Percentiles rank a stretch among this genome's conserved stretches.
Conservation (phyloP, 2,113 vertebrate genomes). For the Hypocryptadius cinnamomeus region DNA sequence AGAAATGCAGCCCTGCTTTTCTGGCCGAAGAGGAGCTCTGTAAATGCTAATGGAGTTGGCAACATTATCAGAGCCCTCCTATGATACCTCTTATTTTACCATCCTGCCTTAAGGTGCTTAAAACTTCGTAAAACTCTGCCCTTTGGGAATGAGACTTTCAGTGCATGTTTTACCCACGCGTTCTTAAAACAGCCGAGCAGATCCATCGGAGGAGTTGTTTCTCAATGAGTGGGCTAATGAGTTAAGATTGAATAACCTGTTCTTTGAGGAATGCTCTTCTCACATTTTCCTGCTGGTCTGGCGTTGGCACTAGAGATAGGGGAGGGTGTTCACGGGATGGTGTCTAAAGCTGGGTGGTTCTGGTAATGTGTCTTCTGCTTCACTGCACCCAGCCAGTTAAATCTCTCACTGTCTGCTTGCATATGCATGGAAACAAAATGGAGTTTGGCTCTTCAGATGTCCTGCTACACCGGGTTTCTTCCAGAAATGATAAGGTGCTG, state of each 20-base stretch:
- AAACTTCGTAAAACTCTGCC: background rate
- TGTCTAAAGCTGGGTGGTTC: background rate
- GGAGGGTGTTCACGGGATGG: background rate
- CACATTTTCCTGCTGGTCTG: background rate
- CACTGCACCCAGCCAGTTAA: background rate
- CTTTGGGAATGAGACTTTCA: background rate
- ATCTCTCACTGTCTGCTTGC: background rate
- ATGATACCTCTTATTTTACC: background rate
- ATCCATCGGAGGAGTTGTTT: background rate
- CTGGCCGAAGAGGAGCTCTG: background rate
- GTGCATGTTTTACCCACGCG: rapidly evolving
- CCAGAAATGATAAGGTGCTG: background rate
- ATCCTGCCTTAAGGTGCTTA: background rate
- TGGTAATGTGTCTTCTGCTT: background rate
- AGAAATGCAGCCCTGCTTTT: background rate
- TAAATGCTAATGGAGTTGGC: background rate
- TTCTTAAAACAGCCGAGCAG: background rate
- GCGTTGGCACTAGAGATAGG: background rate
- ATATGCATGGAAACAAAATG: background rate
- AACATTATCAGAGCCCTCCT: background rate
- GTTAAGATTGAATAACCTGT: background rate
- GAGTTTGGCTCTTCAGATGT: background rate
- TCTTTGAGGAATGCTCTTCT: background rate
- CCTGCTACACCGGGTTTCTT: background rate
- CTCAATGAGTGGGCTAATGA: background rate